Evolutionary conservation across 1,140 invertebrate genomes (phyloP), one percentile per base, ranked within the genome.

Genomic region (Heliconius nattereri): DNA sequence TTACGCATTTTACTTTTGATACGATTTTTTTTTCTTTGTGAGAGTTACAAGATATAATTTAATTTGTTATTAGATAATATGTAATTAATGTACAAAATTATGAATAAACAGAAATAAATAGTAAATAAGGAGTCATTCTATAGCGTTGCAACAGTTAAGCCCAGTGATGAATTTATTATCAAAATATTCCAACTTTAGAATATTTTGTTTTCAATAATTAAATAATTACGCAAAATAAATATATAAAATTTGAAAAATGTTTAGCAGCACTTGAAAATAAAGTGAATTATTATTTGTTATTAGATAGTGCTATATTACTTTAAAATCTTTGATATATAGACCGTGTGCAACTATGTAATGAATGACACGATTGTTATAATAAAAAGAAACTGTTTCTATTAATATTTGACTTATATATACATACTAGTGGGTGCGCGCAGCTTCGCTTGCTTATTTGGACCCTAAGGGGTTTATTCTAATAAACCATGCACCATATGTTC

Each of bases 11-110:
- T 57, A n/a, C 54, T n/a, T 57, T n/a, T 57, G 8, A n/a, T 23
- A 57, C 3, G 54, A 57, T 57, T 57, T 57, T n/a, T n/a, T 32
- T 66, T n/a, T 26, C 23, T 2, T 57, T 3, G 9, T 66, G 11
- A 26, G 8, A 66, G 23, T 66, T 29, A 66, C 1, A 2, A 11
- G 13, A 29, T 7, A 29, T 66, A 26, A 2, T 29, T 66, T 29
- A 0, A 29, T 66, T 29, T 66, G 26, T 16, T 23, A 60, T 60
- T 66, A 66, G 23, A 66, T 66, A 66, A 66, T 26, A 29, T 29
- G 23, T 66, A 66, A 66, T 66, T 26, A 66, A 66, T 66, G 60
- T 66, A 66, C 60, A 66, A 66, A 66, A 66, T 66, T 26, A 66
- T 66, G 8, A 66, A 29, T 26, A 66, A 66, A 66, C 60, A 29